Evolutionary conservation across 2,888 invertebrate species (phyloP), one percentile per base, ranked within the genome.

Genomic region (Morpho helenor): DNA sequence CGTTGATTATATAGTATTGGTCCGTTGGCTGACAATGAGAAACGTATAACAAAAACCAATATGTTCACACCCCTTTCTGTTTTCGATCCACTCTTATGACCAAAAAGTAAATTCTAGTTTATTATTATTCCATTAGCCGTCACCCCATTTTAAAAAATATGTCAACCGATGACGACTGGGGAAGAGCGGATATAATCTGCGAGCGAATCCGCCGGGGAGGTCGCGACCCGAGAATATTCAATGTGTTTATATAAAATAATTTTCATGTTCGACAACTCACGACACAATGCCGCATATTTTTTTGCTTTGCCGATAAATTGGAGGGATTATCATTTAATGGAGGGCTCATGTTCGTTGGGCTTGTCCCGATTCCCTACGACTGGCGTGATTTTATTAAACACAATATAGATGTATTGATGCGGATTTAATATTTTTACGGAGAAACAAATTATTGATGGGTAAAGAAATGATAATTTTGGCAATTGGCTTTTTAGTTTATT

Each of bases 241-340:
- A 90, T 90, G 87, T 84, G 86, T 87, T 88, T 88, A 89, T 88
- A 88, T 90, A 89, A 90, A 90, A 89, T 89, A 83, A 90, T 89
- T 88, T 90, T 87, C 87, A 80, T 89, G 89, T 89, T 84, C 84
- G 86, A 89, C 90, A 89, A 88, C 82, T 87, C 82, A 71, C 81
- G 72, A 84, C 84, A 89, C 89, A 90, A 90, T 87, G 73, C 75
- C 76, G 80, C 75, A 81, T 80, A 84, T 89, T 89, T 90, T 31
- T 90, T 89, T 88, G 83, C 82, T 80, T 76, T 69, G 79, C 73
- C 88, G 81, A 89, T 90, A 89, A 87, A 90, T 90, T 88, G 89
- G 84, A 74, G 75, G 89, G 89, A 90, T 90, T 90, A 90, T 88
- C 87, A 87, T 88, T 88, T 89, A 90, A 89, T 89, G 89, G 87